These are phyloP conservation scores for Pampusana beccarii DNA, from an alignment of 2,113 vertebrate species.

Conservation along the genomic window DNA sequence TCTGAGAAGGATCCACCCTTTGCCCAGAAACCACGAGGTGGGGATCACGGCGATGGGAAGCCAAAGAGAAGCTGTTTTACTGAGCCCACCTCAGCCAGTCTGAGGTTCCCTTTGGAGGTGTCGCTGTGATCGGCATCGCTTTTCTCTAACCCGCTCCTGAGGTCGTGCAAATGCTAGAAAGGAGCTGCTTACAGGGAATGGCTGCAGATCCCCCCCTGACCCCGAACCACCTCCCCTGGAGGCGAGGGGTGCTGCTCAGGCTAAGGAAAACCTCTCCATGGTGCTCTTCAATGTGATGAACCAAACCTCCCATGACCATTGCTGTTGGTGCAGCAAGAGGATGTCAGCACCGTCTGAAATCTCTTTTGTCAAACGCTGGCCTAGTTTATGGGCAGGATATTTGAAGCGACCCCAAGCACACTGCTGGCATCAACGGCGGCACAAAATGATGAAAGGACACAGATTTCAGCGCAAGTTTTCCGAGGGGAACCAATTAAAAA, in stretches of 20 bases:
- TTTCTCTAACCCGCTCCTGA: conserved; percentile 74
- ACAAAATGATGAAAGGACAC: conserved; percentile 50
- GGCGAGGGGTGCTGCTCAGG: background rate
- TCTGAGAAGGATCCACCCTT: background rate
- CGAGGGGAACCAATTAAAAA: conserved; percentile 72
- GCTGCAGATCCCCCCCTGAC: background rate
- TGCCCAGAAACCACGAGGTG: background rate
- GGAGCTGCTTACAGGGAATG: conserved; percentile 29
- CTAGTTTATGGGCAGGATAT: background rate
- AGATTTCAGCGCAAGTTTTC: conserved; percentile 33
- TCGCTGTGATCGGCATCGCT: conserved; percentile 76
- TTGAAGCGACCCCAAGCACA: background rate
- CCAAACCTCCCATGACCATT: background rate
- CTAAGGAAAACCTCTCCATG: background rate
- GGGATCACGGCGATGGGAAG: background rate
- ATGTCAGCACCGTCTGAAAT: background rate
- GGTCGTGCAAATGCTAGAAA: conserved; percentile 73
- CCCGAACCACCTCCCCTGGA: fast-evolving
- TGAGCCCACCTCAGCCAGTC: background rate
- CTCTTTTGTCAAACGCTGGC: background rate
- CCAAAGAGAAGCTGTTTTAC: background rate
- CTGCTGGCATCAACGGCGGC: background rate
- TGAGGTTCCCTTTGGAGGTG: conserved; percentile 45
- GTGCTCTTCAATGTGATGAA: background rate
- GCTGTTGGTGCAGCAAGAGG: background rate